Evolutionary conservation across 1,140 invertebrate species (phyloP).

Genomic region (Drosophila miranda): DNA sequence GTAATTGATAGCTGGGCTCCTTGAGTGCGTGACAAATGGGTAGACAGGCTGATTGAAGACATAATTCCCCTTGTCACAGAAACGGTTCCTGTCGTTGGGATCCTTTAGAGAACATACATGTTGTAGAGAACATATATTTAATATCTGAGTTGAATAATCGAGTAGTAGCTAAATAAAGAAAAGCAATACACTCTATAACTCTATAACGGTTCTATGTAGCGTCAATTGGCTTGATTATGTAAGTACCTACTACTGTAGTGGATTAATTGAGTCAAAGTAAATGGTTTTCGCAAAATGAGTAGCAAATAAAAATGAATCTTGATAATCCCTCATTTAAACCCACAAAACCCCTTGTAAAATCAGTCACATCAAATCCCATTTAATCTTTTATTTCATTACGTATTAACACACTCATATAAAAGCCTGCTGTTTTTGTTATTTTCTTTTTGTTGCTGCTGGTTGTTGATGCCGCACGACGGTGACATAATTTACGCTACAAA

Average conservation of each 20-base stretch:
- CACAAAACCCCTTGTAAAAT: slow-evolving; percentile 31
- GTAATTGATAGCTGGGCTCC: slow-evolving; percentile 27
- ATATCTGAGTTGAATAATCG: no score
- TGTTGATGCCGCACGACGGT: slow-evolving; percentile 5
- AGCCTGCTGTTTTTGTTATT: not conserved
- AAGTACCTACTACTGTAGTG: no score
- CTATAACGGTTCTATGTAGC: no score
- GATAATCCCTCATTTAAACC: slow-evolving; percentile 22
- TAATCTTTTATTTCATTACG: slow-evolving; percentile 68
- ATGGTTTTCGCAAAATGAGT: no score
- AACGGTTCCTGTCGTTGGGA: no score
- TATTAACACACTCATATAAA: slow-evolving; percentile 50
- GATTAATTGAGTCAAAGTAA: no score
- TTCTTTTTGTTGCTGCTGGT: not conserved
- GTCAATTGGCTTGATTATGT: no score
- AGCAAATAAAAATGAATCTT: slow-evolving; percentile 21
- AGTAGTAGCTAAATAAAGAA: no score
- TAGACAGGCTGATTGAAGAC: not conserved
- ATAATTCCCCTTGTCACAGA: no score
- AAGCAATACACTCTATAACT: no score
- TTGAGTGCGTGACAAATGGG: not conserved
- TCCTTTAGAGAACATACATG: no score
- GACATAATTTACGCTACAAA: slow-evolving; percentile 63
- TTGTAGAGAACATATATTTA: no score
- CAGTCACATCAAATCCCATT: slow-evolving; percentile 31